Base-by-base conservation (phyloP, 2,113 vertebrate species). In the Strix aluco region DNA sequence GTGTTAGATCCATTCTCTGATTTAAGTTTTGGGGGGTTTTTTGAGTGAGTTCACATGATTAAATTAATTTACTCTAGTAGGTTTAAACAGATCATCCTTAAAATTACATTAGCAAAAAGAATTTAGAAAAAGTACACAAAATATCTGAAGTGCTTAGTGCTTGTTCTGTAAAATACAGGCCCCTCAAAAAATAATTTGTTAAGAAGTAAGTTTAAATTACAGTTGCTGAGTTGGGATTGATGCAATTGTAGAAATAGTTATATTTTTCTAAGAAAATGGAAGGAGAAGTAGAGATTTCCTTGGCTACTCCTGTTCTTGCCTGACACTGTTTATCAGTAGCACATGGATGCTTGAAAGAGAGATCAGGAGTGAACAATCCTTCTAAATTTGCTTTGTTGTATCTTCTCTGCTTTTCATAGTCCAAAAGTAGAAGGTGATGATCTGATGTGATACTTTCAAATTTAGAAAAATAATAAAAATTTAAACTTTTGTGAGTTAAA, bases 51-150 rank as follows among this genome's bases (percentile, higher is more conserved):
- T 96, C 70, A 71, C 78, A 80, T 44, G 52, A 94, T 83, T 95
- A 79, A 83, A 91, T 55, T 95, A 70, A 91, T 89, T 95, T 88
- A 25, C 52, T 90, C 62, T 81, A 46, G 21, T 79, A 72, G 30
- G 20, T 95, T 97, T 96, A 95, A 97, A 70, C 81, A 96, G 61
- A 95, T 92, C 59, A 88, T 95, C 72, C 58, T 94, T 93, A 95
- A 94, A 97, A 92, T 90, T 88, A 34, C 6, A 21, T 40, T 52
- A 77, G 36, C 30, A 32, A 46, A n/a, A 46, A 6, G 15, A 49
- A 67, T 73, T 86, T 46, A 74, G 42, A 26, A 66, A 66, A 71
- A 5, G 2, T 10, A 18, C 13, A 38, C 3, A 12, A 62, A 77
- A 9, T 49, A 36, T 11, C 2, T 1, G 5, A 51, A 16, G 19